Conservation (phyloP, 37 sponge, comb jelly and placozoan genomes). For the Axinella damicornis region DNA sequence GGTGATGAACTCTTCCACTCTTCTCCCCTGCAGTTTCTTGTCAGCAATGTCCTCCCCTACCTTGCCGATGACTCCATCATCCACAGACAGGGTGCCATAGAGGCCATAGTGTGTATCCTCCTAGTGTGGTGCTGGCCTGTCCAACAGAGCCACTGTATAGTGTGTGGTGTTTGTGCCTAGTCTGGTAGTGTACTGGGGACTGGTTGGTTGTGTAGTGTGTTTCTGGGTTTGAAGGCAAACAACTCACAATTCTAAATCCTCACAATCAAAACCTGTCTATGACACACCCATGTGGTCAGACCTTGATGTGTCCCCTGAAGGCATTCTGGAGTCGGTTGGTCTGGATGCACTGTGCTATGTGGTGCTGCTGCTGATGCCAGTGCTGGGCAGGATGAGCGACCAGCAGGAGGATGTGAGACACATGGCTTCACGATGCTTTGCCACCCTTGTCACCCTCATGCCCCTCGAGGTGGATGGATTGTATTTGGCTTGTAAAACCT, state of each 20-base stretch:
- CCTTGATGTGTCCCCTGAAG: conserved; percentile 23
- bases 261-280: too few relatives aligned
- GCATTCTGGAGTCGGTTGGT: conserved; percentile 63
- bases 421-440: conserved; percentile 91
- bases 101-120: conserved; percentile 74
- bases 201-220: too few relatives aligned
- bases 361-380: conserved; percentile 91
- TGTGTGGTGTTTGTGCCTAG: too few relatives aligned
- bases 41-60: conserved; percentile 52
- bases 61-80: conserved; percentile 27
- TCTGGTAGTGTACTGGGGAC: too few relatives aligned
- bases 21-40: conserved; percentile 55
- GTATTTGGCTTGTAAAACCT: too few relatives aligned
- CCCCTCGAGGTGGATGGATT: conserved; percentile 87
- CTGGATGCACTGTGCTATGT: conserved; percentile 75
- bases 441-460: conserved; percentile 81
- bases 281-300: too few relatives aligned
- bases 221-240: too few relatives aligned
- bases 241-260: too few relatives aligned
- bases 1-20: background rate
- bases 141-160: too few relatives aligned
- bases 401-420: conserved; percentile 71
- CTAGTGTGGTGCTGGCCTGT: background rate
- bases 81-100: conserved; percentile 81
- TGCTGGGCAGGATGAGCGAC: conserved; percentile 90